phyloP scores from a whole-genome alignment of 2,797 vertebrate species.

The Pseudochaenichthys georgianus region DNA sequence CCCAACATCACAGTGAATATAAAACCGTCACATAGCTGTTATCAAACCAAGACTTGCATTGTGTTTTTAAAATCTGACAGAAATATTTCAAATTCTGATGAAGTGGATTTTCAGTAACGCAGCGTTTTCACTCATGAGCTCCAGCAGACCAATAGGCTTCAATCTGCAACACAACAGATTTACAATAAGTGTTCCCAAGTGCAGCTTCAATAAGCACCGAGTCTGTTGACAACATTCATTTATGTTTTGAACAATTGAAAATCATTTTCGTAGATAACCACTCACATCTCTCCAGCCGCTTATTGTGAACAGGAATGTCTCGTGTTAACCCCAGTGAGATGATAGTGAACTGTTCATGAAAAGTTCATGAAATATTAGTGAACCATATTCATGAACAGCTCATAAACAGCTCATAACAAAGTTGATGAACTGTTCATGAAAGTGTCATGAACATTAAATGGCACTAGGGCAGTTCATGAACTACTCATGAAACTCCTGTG shows the following conservation, averaged over 20 bases:
- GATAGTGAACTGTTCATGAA: too few species aligned
- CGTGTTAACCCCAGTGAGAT: too few species aligned
- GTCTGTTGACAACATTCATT: conserved; percentile 3
- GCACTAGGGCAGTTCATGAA: too few species aligned
- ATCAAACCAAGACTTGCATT: too few species aligned
- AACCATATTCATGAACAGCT: too few species aligned
- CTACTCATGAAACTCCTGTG: too few species aligned
- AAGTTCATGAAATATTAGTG: too few species aligned
- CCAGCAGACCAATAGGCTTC: neutral
- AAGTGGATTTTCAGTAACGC: neutral
- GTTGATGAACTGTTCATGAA: too few species aligned
- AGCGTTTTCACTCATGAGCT: neutral
- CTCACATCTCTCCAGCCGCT: neutral
- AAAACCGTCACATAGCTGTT: too few species aligned
- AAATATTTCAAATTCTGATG: neutral
- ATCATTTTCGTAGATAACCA: neutral
- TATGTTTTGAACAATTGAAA: neutral
- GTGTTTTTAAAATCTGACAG: neutral
- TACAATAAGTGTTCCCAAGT: neutral
- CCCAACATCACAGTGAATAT: neutral
- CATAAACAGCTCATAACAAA: too few species aligned
- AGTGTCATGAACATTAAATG: too few species aligned
- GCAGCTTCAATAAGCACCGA: neutral
- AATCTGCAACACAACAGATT: neutral
- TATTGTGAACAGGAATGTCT: neutral